A percentile compares a stretch with the other conserved stretches of the same genome.
phyloP scores from a whole-genome alignment of 2,113 vertebrate genomes.

The Phaetusa simplex region DNA sequence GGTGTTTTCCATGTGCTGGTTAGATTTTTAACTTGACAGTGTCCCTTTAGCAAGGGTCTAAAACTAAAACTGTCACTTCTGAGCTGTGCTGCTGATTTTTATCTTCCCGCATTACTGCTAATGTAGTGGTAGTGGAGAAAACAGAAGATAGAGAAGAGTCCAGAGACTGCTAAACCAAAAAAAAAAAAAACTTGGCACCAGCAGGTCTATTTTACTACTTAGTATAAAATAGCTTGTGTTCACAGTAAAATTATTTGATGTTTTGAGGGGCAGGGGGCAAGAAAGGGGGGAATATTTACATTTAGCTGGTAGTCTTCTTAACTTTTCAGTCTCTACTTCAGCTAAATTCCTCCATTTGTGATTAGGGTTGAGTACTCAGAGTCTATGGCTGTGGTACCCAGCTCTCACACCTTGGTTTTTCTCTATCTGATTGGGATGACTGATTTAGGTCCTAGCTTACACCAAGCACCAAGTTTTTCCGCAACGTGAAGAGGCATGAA shows the following conservation, averaged over 20 bases:
- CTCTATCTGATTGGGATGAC: background rate
- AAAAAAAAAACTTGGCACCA: background rate
- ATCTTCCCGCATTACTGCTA: background rate
- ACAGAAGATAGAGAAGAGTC: background rate
- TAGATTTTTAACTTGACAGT: background rate
- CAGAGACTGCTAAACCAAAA: background rate
- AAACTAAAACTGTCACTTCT: background rate
- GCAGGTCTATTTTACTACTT: background rate
- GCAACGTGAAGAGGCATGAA: background rate
- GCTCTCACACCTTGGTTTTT: background rate
- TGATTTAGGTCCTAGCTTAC: background rate
- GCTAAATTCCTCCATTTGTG: background rate
- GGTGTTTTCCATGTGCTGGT: background rate
- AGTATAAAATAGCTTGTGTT: background rate
- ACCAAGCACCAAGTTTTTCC: background rate
- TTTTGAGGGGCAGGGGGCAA: background rate
- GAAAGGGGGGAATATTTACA: background rate
- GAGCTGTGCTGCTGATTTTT: background rate
- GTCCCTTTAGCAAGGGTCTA: background rate
- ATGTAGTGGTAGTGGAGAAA: background rate
- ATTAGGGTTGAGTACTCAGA: background rate
- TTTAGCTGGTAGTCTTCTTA: background rate
- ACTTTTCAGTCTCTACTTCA: background rate
- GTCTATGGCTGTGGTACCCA: background rate
- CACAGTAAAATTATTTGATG: background rate